Conservation (phyloP, 1,140 invertebrate species). For the Cherax quadricarinatus region DNA sequence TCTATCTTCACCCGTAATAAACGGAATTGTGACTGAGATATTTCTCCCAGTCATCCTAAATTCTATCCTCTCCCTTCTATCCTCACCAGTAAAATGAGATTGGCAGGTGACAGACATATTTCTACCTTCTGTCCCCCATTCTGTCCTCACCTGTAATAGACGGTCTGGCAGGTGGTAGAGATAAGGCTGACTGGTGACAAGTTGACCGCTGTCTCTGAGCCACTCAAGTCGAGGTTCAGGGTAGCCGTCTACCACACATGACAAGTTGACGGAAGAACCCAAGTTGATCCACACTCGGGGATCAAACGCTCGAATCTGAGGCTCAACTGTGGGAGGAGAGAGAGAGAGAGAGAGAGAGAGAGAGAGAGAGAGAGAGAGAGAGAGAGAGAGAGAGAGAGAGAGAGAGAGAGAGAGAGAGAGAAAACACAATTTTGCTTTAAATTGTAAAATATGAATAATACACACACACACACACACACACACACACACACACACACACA, state of each 20-base stretch:
- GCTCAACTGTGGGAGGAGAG: constrained; percentile 18
- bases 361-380: not conserved
- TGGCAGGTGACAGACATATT: too few relatives aligned
- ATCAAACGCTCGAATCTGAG: not conserved
- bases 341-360: constrained; percentile 1
- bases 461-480: not conserved
- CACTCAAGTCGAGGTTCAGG: constrained; percentile 34
- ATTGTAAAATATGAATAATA: not conserved
- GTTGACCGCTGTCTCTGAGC: constrained; percentile 17
- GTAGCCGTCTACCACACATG: constrained; percentile 51
- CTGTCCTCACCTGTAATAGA: not conserved
- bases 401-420: not conserved
- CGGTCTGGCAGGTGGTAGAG: constrained; percentile 27
- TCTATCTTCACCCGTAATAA: too few relatives aligned
- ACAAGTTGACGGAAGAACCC: constrained; percentile 18
- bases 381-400: not conserved
- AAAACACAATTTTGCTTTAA: not conserved
- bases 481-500: not conserved
- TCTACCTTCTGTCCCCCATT: too few relatives aligned
- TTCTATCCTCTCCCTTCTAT: too few relatives aligned
- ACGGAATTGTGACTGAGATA: too few relatives aligned
- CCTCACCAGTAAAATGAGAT: too few relatives aligned
- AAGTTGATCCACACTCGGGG: not conserved
- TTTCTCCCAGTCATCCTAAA: too few relatives aligned
- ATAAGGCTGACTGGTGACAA: not conserved